Percentiles rank a stretch among this genome's conserved stretches.
Conservation (phyloP, 2,888 invertebrate genomes). For the Melipona bicolor region DNA sequence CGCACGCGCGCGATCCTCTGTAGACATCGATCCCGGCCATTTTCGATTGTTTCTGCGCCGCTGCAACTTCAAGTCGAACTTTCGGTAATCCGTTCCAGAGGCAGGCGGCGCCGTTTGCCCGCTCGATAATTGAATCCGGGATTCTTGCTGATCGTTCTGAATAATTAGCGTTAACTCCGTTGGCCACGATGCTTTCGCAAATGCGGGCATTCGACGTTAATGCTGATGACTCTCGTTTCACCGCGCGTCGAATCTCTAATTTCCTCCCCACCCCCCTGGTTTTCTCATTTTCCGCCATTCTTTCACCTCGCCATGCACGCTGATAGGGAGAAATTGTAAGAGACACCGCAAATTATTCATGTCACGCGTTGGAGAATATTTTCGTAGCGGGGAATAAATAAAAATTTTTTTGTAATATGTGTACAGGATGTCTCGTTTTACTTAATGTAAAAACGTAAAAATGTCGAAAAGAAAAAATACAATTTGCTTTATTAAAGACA, state of each 20-base stretch:
- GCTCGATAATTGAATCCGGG: conserved; percentile 52
- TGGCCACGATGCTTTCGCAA: not conserved
- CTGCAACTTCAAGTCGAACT: conserved; percentile 28
- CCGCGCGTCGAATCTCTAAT: conserved; percentile 19
- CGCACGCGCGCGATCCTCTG: not conserved
- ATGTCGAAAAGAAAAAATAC: too few relatives aligned
- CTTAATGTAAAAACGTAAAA: too few relatives aligned
- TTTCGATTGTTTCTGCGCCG: conserved; percentile 6
- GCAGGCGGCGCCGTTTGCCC: conserved; percentile 2
- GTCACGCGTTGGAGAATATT: not conserved
- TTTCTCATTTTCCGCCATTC: not conserved
- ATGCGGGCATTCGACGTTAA: conserved; percentile 11
- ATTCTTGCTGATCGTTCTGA: conserved; percentile 51
- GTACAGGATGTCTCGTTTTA: not conserved
- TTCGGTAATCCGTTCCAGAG: conserved; percentile 29
- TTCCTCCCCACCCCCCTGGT: not conserved
- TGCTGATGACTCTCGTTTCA: conserved; percentile 36
- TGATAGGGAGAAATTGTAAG: not conserved
- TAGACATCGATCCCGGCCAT: not conserved
- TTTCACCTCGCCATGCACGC: too few relatives aligned
- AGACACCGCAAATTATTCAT: not conserved
- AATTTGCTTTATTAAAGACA: too few relatives aligned
- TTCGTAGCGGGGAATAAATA: not conserved
- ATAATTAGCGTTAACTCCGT: conserved; percentile 50
- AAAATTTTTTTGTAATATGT: not conserved